Evolutionary conservation across 1,140 invertebrate genomes (phyloP).

Genomic region (Trinorchestia longiramus): DNA sequence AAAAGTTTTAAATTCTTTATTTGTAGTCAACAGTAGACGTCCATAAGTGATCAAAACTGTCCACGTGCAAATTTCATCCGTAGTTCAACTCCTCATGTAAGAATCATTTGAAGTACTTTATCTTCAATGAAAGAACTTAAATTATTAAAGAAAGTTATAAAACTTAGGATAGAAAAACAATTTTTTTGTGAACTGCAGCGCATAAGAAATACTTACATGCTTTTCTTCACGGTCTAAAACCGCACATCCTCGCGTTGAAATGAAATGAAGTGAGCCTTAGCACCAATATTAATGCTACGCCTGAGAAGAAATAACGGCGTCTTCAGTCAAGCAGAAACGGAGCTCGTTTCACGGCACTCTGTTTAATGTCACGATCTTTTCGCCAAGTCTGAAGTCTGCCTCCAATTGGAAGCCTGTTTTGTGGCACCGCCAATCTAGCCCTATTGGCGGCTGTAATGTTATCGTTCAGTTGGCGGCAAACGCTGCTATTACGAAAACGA

Average conservation of each 20-base stretch:
- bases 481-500: conserved; percentile 38
- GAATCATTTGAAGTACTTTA: not conserved
- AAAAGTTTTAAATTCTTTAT: not conserved
- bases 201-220: not conserved
- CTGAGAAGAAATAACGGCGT: not conserved
- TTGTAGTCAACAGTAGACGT: not conserved
- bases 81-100: not conserved
- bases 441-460: conserved; percentile 15
- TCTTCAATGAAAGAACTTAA: not conserved
- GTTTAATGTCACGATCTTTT: conserved; percentile 37
- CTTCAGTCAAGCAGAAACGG: conserved; percentile 25
- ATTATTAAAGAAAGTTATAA: not conserved
- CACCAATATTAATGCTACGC: not conserved
- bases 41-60: not conserved
- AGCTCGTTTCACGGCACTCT: conserved; percentile 21
- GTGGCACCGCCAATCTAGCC: conserved; percentile 11
- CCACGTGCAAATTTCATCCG: not conserved
- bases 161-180: not conserved
- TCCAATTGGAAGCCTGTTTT: not conserved
- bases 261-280: not conserved
- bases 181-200: not conserved
- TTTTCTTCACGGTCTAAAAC: not conserved
- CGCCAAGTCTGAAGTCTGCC: not conserved
- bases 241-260: not conserved
- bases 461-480: conserved; percentile 12